Evolutionary conservation across 2,113 vertebrate species (phyloP).

Genomic region (Sapajus apella): DNA sequence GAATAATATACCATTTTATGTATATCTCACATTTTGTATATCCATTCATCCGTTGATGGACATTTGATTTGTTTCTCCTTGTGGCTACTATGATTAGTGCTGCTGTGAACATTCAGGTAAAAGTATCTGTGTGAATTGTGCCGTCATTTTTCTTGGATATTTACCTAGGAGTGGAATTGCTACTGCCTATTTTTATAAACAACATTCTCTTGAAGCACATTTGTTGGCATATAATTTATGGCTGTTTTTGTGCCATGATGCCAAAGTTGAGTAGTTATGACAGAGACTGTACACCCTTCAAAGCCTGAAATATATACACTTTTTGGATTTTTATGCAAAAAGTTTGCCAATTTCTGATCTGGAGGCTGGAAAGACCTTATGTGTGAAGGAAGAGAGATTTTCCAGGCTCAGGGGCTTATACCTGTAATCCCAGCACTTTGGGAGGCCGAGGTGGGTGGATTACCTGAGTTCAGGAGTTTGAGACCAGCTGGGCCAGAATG

Average conservation of each 20-base stretch:
- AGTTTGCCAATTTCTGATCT: background rate
- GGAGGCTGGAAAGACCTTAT: background rate
- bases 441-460: too few relatives aligned
- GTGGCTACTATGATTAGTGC: background rate
- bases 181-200: background rate
- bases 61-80: background rate
- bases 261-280: too few relatives aligned
- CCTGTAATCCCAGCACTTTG: too few relatives aligned
- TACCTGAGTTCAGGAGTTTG: too few relatives aligned
- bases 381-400: background rate
- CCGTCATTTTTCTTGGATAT: background rate
- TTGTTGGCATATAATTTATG: background rate
- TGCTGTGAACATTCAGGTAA: background rate
- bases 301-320: background rate
- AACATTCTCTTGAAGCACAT: background rate
- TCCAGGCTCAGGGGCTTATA: too few relatives aligned
- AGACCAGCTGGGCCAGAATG: too few relatives aligned
- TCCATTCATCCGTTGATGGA: background rate
- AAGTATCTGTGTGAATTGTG: background rate
- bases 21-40: too few relatives aligned
- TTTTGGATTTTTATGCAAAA: background rate
- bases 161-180: background rate
- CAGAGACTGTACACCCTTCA: background rate
- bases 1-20: background rate
- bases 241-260: background rate